Evolutionary conservation across 2,888 invertebrate genomes (phyloP).

Genomic region (Erebia palarica): DNA sequence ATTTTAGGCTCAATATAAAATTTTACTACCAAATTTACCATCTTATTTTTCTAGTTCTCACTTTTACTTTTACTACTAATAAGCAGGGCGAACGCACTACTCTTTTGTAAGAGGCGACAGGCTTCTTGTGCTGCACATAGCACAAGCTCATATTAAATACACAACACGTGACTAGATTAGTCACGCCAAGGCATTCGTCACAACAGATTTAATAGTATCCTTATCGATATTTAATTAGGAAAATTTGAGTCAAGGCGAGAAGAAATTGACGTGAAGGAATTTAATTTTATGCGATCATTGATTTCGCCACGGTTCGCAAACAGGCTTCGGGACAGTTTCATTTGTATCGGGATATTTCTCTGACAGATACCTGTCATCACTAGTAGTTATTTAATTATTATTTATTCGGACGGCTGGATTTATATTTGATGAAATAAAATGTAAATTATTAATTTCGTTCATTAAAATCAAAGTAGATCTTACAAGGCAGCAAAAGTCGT

Average conservation of each 20-base stretch:
- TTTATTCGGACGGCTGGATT: slow-evolving; percentile 30
- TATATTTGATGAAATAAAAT: neutral
- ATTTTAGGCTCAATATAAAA: too few relatives aligned
- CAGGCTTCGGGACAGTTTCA: slow-evolving; percentile 53
- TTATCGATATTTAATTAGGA: slow-evolving; percentile 46
- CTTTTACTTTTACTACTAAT: neutral
- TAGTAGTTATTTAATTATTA: slow-evolving; percentile 27
- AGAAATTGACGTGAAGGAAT: slow-evolving; percentile 52
- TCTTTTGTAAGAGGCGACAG: too few relatives aligned
- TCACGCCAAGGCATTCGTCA: slow-evolving; percentile 26
- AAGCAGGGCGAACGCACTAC: too few relatives aligned
- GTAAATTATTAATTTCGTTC: neutral
- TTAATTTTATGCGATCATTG: slow-evolving; percentile 61
- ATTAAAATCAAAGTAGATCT: too few relatives aligned
- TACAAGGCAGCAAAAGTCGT: too few relatives aligned
- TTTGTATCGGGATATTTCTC: slow-evolving; percentile 51
- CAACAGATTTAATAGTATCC: slow-evolving; percentile 32
- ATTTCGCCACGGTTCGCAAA: slow-evolving; percentile 57
- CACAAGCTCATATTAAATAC: too few relatives aligned
- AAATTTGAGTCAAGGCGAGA: slow-evolving; percentile 45
- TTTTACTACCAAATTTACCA: neutral
- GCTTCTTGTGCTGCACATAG: too few relatives aligned
- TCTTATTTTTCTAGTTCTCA: neutral
- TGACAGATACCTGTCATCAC: slow-evolving; percentile 40
- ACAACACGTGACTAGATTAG: slow-evolving; percentile 6